Base-by-base conservation (phyloP, 1,140 invertebrate genomes). In the Ceratina japonica region DNA sequence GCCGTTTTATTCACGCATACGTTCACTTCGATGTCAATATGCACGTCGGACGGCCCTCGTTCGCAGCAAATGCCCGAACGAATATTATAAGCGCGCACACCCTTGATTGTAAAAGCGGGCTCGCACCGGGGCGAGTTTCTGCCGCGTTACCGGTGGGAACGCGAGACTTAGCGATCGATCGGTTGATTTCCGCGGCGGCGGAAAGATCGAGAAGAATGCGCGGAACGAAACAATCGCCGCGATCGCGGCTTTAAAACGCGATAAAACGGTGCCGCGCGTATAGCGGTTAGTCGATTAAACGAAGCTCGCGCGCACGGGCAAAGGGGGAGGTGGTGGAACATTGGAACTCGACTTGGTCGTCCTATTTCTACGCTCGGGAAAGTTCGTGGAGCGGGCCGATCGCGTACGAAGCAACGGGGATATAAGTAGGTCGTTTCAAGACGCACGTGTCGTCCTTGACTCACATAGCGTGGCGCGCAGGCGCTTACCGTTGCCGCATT, bases 381-480 rank as follows among this genome's bases (percentile, higher is more conserved):
- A 78, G 84, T 88, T 91, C 92, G 92, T 83, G 63, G 15, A 72
- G 58, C 62, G 62, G 65, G 62, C 90, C 85, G 90, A 91, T 87
- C 76, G 83, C 63, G 78, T 75, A 88, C 90, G 91, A 91, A 88
- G 84, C 81, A 59, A 83, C 71, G 75, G 77, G 77, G 82, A 91
- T 88, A 88, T 90, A 91, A 91, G 90, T 92, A 92, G 92, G 92
- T 92, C 91, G 92, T 86, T 89, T 80, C 80, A 87, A 92, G 89
- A 89, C 90, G 91, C 92, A 93, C 92, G 92, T 93, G 92, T 92
- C 92, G 92, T 93, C 92, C 92, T 93, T 93, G 92, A 93, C 92
- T 93, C 91, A 93, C 91, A 93, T 93, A 92, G 91, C 80, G 86
- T 83, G 83, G 82, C 86, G 90, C 91, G 91, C 91, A 91, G 87